phyloP scores from a whole-genome alignment of 1,140 invertebrate genomes.

The Subanguina moxae region DNA sequence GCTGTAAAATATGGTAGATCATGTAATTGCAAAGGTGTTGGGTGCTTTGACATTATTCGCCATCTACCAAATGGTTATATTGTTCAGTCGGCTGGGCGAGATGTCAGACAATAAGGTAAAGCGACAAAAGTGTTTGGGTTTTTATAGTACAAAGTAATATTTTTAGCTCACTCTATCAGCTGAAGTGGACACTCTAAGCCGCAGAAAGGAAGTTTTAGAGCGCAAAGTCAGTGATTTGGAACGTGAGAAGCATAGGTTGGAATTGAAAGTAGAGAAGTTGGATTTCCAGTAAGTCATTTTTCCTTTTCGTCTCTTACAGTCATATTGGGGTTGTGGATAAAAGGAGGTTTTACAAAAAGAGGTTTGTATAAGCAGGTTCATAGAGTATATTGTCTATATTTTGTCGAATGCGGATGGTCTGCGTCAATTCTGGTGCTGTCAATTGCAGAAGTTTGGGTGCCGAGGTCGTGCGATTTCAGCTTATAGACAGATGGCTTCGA shows the following conservation, averaged over 20 bases:
- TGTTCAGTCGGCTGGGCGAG: slow-evolving; percentile 21
- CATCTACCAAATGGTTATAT: slow-evolving; percentile 28
- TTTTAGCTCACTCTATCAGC: slow-evolving; percentile 37
- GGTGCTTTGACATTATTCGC: slow-evolving; percentile 27
- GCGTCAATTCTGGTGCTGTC: too few species aligned
- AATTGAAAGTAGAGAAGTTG: slow-evolving; percentile 35
- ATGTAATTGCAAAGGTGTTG: slow-evolving; percentile 26
- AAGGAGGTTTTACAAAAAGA: too few species aligned
- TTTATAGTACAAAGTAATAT: neutral
- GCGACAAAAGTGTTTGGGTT: too few species aligned
- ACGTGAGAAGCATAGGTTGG: slow-evolving; percentile 40
- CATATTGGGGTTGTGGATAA: neutral
- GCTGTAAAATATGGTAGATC: slow-evolving; percentile 19
- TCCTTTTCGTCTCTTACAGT: neutral
- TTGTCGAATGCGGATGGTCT: too few species aligned
- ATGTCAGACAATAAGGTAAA: neutral
- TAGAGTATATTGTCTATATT: too few species aligned
- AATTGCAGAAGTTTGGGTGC: too few species aligned
- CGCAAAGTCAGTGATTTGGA: slow-evolving; percentile 40
- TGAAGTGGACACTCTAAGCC: slow-evolving; percentile 20
- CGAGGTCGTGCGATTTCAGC: too few species aligned
- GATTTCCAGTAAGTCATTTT: slow-evolving; percentile 39
- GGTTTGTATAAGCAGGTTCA: too few species aligned
- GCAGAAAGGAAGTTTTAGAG: slow-evolving; percentile 27
- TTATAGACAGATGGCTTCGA: too few species aligned